phyloP scores from a whole-genome alignment of 2,797 vertebrate species.

The Mus caroli region DNA sequence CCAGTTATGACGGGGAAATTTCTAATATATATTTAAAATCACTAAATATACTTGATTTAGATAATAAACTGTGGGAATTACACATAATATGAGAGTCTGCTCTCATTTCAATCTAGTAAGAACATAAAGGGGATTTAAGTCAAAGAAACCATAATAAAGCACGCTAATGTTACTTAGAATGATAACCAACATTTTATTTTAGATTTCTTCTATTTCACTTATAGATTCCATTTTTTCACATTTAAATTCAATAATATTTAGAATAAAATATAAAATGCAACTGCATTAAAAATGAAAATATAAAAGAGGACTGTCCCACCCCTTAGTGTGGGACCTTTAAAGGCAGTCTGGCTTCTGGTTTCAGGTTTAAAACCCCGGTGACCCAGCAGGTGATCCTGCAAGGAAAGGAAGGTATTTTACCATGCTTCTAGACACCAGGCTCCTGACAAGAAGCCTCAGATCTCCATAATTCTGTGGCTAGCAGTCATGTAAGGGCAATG shows the following conservation, averaged over 20 bases:
- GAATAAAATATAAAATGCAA: background rate
- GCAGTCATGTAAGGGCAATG: too few species aligned
- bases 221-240: background rate
- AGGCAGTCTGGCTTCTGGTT: too few species aligned
- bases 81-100: background rate
- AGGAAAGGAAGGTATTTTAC: too few species aligned
- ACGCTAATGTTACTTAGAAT: conserved; percentile 18
- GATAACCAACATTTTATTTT: conserved; percentile 68
- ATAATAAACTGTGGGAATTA: conserved; percentile 26
- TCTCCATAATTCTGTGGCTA: too few species aligned
- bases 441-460: too few species aligned
- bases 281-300: background rate
- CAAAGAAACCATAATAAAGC: conserved; percentile 36
- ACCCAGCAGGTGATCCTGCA: too few species aligned
- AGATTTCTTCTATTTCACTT: conserved; percentile 31
- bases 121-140: conserved; percentile 19
- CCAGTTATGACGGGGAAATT: background rate
- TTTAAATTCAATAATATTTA: conserved; percentile 57
- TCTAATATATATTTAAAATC: background rate
- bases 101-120: conserved; percentile 65
- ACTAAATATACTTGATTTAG: conserved; percentile 58
- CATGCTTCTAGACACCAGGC: too few species aligned
- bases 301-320: background rate
- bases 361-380: too few species aligned
- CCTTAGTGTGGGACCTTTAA: background rate